Evolutionary conservation across 1,140 invertebrate species (phyloP).

Genomic region (Zaprionus tsacasi): DNA sequence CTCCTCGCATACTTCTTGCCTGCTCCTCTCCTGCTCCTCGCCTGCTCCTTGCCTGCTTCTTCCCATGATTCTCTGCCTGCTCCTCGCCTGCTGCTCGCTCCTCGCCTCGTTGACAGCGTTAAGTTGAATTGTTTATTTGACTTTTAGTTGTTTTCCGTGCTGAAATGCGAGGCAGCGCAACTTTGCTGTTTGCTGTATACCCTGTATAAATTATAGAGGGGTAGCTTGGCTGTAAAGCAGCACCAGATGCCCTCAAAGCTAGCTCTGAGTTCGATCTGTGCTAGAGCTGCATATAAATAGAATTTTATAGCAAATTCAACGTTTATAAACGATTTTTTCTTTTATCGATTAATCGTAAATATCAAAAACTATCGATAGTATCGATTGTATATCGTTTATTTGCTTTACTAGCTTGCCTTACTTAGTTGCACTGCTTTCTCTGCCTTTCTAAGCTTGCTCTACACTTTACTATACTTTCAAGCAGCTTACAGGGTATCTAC

Average conservation of each 20-base stretch:
- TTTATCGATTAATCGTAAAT: too few species aligned
- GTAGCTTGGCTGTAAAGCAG: neutral
- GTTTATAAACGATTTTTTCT: too few species aligned
- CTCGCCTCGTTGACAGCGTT: constrained; percentile 67
- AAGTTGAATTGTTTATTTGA: constrained; percentile 82
- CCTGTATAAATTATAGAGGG: constrained; percentile 27
- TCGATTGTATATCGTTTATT: too few species aligned
- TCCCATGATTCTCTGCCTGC: constrained; percentile 9
- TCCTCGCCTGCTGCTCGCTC: neutral
- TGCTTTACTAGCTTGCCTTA: too few species aligned
- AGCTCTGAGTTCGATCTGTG: too few species aligned
- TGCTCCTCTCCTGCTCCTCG: neutral
- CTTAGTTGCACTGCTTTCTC: neutral
- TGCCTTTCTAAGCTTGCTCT: neutral
- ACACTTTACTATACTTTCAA: neutral
- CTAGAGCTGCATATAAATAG: too few species aligned
- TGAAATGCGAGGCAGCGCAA: constrained; percentile 62
- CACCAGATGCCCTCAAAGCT: too few species aligned
- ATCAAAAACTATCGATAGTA: too few species aligned
- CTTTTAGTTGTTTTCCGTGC: constrained; percentile 78
- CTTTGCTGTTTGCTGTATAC: constrained; percentile 53
- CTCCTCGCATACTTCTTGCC: too few species aligned
- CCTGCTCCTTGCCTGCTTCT: neutral
- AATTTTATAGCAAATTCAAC: too few species aligned
- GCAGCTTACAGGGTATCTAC: neutral